A percentile compares a stretch with the other conserved stretches of the same genome.
These are phyloP conservation scores for Zaprionus capensis DNA, from an alignment of 1,140 invertebrate species.

Conservation along the genomic window DNA sequence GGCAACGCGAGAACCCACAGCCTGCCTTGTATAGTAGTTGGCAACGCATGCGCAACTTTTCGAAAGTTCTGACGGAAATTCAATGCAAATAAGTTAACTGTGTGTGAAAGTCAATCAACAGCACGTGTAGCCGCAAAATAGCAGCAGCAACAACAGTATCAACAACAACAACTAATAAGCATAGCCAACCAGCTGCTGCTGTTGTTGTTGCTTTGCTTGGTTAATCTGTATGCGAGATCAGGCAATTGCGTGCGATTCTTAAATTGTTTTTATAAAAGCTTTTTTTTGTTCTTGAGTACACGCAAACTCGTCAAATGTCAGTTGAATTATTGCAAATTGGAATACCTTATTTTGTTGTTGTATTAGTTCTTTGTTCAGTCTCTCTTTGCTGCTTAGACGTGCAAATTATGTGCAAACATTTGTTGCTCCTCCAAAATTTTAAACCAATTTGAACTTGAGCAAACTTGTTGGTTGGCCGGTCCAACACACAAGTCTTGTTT, in stretches of 20 bases:
- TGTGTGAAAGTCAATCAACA: constrained; percentile 81
- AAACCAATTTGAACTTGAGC: constrained; percentile 79
- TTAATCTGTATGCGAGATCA: constrained; percentile 41
- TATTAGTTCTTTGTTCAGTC: constrained; percentile 8
- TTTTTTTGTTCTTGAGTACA: constrained; percentile 10
- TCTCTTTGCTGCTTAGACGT: constrained; percentile 24
- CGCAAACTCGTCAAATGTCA: constrained; percentile 49
- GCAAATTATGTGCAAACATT: constrained; percentile 59
- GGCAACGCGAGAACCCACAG: background rate
- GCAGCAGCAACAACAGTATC: constrained; percentile 28
- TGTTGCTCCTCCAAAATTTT: constrained; percentile 31
- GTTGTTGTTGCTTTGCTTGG: constrained; percentile 4
- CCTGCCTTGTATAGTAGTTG: background rate
- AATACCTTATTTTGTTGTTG: constrained; percentile 17
- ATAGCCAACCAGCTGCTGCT: background rate
- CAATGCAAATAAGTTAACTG: constrained; percentile 28
- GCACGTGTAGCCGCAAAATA: constrained; percentile 67
- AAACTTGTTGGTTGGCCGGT: constrained; percentile 72
- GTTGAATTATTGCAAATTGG: constrained; percentile 63
- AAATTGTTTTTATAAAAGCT: constrained; percentile 20
- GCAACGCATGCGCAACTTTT: constrained; percentile 15
- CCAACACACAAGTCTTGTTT: constrained; percentile 57
- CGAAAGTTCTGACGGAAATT: constrained; percentile 44
- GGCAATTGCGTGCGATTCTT: background rate
- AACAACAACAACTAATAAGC: constrained; percentile 41